A percentile compares a stretch with the other conserved stretches of the same genome.
Conservation (phyloP, 2,797 vertebrate genomes). For the Pipistrellus kuhlii region DNA sequence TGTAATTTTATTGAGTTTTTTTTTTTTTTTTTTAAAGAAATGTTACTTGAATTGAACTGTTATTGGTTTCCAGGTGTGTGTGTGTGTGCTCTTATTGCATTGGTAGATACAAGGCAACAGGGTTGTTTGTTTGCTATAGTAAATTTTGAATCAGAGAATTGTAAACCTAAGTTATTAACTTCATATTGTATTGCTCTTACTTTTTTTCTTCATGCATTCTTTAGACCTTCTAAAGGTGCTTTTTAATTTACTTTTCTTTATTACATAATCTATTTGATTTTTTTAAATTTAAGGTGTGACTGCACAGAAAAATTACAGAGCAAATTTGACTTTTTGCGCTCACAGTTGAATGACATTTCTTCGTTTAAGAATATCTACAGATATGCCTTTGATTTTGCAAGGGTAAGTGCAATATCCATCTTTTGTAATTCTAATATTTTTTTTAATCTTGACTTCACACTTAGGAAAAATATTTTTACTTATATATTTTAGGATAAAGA, state of each 20-base stretch:
- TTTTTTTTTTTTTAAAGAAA: not conserved
- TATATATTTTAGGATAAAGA: slow-evolving; percentile 92
- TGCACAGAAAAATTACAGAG: slow-evolving; percentile 95
- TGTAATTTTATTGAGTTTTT: not conserved
- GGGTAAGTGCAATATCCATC: slow-evolving; percentile 89
- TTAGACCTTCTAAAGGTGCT: not conserved
- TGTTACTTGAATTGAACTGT: slow-evolving; percentile 30
- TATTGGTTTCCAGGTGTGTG: not conserved
- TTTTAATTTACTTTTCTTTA: slow-evolving; percentile 72
- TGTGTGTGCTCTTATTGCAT: not conserved
- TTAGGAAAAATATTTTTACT: slow-evolving; percentile 70
- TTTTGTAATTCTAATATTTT: slow-evolving; percentile 53
- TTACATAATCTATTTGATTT: slow-evolving; percentile 59
- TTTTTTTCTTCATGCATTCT: slow-evolving; percentile 38
- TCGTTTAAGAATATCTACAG: slow-evolving; percentile 98
- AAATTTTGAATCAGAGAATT: slow-evolving; percentile 40
- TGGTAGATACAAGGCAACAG: not conserved
- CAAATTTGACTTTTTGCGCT: slow-evolving; percentile 95
- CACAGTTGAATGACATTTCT: slow-evolving; percentile 93
- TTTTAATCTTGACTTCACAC: slow-evolving; percentile 48
- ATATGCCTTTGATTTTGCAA: slow-evolving; percentile 99
- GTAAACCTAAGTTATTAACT: slow-evolving; percentile 56
- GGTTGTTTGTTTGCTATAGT: not conserved
- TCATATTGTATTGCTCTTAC: not conserved
- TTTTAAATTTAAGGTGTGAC: slow-evolving; percentile 92